phyloP scores from a whole-genome alignment of 92 coral and sea anemone species.

The Micromussa lordhowensis region DNA sequence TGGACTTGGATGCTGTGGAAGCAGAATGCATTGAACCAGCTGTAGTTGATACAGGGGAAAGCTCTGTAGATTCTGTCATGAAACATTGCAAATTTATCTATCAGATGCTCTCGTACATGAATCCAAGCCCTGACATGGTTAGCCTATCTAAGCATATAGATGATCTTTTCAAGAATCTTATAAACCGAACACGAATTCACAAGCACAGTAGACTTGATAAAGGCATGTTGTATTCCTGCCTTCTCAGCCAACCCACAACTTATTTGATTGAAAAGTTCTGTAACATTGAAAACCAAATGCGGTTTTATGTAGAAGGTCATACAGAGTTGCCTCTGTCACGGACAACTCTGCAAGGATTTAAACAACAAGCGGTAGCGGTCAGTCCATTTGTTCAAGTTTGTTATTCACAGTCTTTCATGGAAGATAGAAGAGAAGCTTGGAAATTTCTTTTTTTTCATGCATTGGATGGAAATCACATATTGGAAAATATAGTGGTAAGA shows the following conservation, averaged over 20 bases:
- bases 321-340: conserved; percentile 3
- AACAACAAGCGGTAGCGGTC: conserved; percentile 15
- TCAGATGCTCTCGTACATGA: conserved; percentile 73
- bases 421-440: conserved; percentile 83
- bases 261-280: conserved; percentile 80
- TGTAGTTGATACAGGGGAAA: not conserved
- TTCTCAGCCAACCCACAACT: conserved; percentile 71
- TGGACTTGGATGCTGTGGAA: conserved; percentile 44
- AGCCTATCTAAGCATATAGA: conserved; percentile 65
- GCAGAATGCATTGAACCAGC: not conserved
- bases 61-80: not conserved
- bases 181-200: conserved; percentile 45
- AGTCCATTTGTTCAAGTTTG: conserved; percentile 67
- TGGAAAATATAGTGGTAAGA: conserved; percentile 93
- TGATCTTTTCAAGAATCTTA: conserved; percentile 71
- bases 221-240: conserved; percentile 81
- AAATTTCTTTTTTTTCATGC: conserved; percentile 80
- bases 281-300: conserved; percentile 78
- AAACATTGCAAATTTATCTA: conserved; percentile 46
- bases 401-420: conserved; percentile 71
- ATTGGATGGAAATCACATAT: conserved; percentile 73
- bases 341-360: conserved; percentile 17
- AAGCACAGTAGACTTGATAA: conserved; percentile 54
- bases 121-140: conserved; percentile 77
- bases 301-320: conserved; percentile 38